Evolutionary conservation across 23 tunicate genomes (phyloP).

Genomic region (Halocynthia aurantium): DNA sequence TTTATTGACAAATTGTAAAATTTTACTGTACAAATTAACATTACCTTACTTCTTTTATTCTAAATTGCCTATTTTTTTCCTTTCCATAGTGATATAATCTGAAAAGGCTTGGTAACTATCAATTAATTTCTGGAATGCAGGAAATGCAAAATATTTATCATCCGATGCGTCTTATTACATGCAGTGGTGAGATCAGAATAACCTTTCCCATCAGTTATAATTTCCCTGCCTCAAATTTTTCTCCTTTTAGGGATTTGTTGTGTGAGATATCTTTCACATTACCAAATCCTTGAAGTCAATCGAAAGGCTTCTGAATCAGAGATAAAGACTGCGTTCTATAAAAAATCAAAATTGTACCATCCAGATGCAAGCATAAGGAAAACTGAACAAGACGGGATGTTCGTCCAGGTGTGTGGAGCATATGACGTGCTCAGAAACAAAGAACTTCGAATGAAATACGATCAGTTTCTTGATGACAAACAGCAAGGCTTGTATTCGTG

Average conservation of each 20-base stretch:
- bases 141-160: no score
- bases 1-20: no score
- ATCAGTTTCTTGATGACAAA: not conserved
- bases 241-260: no score
- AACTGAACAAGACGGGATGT: not conserved
- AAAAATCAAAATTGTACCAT: conserved; percentile 13
- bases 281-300: not conserved
- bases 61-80: no score
- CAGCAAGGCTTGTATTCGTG: no score
- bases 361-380: conserved; percentile 2
- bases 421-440: conserved; percentile 12
- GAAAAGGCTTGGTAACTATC: no score
- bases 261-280: not conserved
- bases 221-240: not conserved
- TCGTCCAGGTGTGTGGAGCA: not conserved
- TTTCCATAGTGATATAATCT: no score
- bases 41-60: no score
- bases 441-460: not conserved
- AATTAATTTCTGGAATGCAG: no score
- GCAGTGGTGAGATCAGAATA: not conserved
- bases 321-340: conserved; percentile 20
- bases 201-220: not conserved
- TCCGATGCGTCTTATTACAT: no score
- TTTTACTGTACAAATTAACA: no score
- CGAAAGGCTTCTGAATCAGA: conserved; percentile 5